Percentiles rank a stretch among this genome's conserved stretches.
These are phyloP conservation scores for Ceratitis capitata DNA, from an alignment of 1,140 invertebrate genomes.

Conservation along the genomic window DNA sequence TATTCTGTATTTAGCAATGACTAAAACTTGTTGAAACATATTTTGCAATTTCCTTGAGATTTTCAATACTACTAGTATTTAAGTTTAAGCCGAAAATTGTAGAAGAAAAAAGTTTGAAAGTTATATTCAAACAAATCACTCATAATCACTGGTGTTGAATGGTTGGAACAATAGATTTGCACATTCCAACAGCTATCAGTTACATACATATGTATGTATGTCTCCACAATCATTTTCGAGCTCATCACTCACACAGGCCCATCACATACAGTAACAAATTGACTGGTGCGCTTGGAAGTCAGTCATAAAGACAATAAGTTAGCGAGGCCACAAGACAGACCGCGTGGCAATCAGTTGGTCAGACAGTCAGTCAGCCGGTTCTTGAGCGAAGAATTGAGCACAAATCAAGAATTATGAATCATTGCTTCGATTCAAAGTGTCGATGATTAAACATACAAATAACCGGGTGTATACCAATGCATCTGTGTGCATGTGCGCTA, in stretches of 20 bases:
- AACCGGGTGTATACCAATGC: not conserved
- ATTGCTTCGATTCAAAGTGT: slow-evolving; percentile 24
- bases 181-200: not conserved
- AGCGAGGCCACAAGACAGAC: not conserved
- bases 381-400: not conserved
- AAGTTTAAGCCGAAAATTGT: no score
- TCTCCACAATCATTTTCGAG: slow-evolving; percentile 5
- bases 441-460: slow-evolving; percentile 35
- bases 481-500: not conserved
- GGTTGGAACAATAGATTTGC: not conserved
- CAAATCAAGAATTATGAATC: slow-evolving; percentile 35
- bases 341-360: not conserved
- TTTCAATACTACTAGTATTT: no score
- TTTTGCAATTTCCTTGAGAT: no score
- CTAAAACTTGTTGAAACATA: no score
- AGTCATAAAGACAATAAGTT: not conserved
- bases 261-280: not conserved
- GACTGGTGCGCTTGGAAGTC: not conserved
- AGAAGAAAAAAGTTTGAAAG: no score
- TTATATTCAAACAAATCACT: no score
- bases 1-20: no score
- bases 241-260: not conserved
- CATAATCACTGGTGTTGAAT: not conserved
- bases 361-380: not conserved
- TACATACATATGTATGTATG: not conserved